Base-by-base conservation (phyloP, 2,888 invertebrate species). In the Calameuta idolon region DNA sequence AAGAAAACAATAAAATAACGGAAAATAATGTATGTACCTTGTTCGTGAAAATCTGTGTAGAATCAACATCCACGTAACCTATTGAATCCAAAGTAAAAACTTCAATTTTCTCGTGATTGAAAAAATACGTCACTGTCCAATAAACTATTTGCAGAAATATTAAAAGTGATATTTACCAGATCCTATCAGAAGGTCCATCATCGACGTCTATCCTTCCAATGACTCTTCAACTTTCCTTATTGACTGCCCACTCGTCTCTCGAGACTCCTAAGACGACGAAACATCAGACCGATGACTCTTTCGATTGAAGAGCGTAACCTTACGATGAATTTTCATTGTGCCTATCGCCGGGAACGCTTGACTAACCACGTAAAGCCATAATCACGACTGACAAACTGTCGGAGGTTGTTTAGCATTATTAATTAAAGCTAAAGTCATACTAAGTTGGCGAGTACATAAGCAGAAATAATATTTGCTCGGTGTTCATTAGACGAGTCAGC, bases 401-500 rank as follows among this genome's bases (percentile, higher is more conserved):
- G 74, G 71, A 81, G 80, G 82, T 88, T 86, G 88, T 90, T 91
- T 89, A 89, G 88, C 88, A 89, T 91, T 91, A 91, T 90, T 90
- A 91, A 91, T 91, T 90, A 90, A 89, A 88, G 85, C 88, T 87
- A 88, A 90, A 90, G 91, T 89, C 88, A 85, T 87, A 88, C 89
- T 89, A 89, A 90, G 90, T 91, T 90, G 88, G 86, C 87, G 86
- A 88, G 90, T 90, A 90, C 89, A 83, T 89, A 90, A 89, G 89
- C 88, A 89, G 89, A 90, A 90, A 91, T 91, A 91, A 91, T 91
- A 91, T 91, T 91, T 90, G 87, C 91, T 86, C 87, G 83, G 85
- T 89, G 91, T 90, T 91, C 91, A 91, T 91, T 91, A 91, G 90
- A 90, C 87, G 89, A 89, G 86, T 87, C 87, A 82, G 85, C 81